These are phyloP conservation scores for Recurvirostra avosetta DNA, from an alignment of 2,113 vertebrate genomes.

Conservation along the genomic window DNA sequence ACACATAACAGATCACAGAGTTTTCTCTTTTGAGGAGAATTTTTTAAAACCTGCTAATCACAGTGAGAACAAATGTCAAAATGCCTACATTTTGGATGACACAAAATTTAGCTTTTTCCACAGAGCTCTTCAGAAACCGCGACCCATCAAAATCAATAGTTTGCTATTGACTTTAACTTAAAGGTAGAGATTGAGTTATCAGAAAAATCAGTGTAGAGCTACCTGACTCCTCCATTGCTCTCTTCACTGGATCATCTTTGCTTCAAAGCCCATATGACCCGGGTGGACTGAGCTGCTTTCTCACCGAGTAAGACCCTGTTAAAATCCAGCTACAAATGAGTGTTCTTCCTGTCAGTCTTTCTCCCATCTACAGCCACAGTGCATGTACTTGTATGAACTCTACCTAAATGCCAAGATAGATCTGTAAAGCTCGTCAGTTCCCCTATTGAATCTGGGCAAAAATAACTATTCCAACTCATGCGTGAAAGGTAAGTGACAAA, in stretches of 20 bases:
- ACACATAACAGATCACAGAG: neutral
- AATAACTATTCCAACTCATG: neutral
- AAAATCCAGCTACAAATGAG: neutral
- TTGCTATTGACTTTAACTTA: neutral
- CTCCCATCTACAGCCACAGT: neutral
- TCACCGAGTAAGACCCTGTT: neutral
- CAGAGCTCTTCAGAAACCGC: neutral
- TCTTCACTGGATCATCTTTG: neutral
- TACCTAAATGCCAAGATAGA: neutral
- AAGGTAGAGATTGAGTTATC: neutral
- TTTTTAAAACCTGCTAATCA: neutral
- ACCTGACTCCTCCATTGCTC: neutral
- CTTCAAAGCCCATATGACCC: neutral
- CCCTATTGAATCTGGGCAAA: neutral
- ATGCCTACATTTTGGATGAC: neutral
- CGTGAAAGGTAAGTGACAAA: constrained; percentile 24
- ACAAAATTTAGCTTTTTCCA: neutral
- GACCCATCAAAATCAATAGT: neutral
- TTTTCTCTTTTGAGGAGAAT: neutral
- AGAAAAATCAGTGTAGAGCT: neutral
- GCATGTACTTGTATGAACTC: neutral
- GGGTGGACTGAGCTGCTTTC: neutral
- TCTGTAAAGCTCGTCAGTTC: neutral
- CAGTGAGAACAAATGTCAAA: neutral
- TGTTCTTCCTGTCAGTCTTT: neutral